Conservation (phyloP, 2,888 invertebrate genomes). For the Harpagoxenus sublaevis region DNA sequence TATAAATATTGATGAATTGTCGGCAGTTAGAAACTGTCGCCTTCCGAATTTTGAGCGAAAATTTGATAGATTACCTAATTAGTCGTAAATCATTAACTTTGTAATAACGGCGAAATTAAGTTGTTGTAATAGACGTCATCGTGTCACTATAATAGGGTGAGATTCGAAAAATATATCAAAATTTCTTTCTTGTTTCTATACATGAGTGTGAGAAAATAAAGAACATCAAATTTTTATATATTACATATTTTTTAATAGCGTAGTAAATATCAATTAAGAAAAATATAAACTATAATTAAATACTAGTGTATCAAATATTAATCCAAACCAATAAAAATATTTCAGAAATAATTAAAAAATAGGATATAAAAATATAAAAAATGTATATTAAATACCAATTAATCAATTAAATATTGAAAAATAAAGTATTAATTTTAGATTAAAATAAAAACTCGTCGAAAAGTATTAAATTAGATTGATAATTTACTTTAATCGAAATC, state of each 20-base stretch:
- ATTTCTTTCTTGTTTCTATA: background rate
- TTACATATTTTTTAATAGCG: background rate
- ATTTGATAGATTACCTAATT: slow-evolving; percentile 23
- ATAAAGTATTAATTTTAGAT: background rate
- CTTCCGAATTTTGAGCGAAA: slow-evolving; percentile 1
- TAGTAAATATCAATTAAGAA: background rate
- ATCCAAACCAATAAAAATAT: background rate
- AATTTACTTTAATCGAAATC: background rate
- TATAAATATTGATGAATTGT: slow-evolving; percentile 18
- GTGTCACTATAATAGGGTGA: background rate
- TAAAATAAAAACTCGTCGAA: background rate
- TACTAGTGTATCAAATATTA: background rate
- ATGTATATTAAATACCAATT: background rate
- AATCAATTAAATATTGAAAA: background rate
- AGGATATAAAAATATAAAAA: background rate
- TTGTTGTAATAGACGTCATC: background rate
- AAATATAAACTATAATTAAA: slow-evolving; percentile 9
- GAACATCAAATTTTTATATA: background rate
- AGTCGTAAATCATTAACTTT: background rate
- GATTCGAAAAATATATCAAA: background rate
- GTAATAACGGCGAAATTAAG: background rate
- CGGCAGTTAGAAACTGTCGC: slow-evolving; percentile 1
- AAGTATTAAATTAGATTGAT: background rate
- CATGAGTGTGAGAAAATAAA: background rate
- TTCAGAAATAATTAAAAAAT: background rate